Conservation (phyloP, 37 sponge, comb jelly and placozoan genomes). For the Geodia barretti region DNA sequence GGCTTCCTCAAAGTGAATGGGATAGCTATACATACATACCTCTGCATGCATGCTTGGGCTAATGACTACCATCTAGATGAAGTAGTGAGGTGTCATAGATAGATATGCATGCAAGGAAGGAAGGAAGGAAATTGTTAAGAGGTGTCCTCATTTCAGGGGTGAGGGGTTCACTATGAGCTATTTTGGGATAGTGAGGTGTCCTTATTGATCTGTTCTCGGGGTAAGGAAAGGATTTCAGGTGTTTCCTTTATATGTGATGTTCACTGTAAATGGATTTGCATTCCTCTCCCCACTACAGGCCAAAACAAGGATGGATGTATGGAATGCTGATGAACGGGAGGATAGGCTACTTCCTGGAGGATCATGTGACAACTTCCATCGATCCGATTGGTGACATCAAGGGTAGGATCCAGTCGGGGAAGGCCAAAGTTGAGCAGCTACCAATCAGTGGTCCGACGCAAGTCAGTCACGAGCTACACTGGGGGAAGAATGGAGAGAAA, state of each 20-base stretch:
- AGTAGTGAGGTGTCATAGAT: no score
- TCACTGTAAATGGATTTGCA: not conserved
- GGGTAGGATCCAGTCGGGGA: slow-evolving; percentile 15
- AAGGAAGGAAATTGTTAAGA: no score
- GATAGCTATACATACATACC: no score
- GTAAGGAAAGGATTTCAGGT: no score
- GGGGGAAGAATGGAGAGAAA: slow-evolving; percentile 28
- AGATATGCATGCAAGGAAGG: no score
- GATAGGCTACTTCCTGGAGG: slow-evolving; percentile 24
- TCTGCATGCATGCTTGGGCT: no score
- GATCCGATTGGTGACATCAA: slow-evolving; percentile 15
- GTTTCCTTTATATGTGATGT: not conserved
- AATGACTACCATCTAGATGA: no score
- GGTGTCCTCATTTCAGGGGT: not conserved
- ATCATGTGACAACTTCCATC: slow-evolving; percentile 8
- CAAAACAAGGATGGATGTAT: slow-evolving; percentile 35
- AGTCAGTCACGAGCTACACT: slow-evolving; percentile 36
- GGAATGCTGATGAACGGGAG: slow-evolving; percentile 23
- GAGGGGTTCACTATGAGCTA: not conserved
- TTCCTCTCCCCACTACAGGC: no score
- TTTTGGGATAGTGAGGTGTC: no score
- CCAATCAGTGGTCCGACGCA: slow-evolving; percentile 24
- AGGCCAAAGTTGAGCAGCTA: slow-evolving; percentile 11
- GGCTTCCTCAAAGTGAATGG: no score
- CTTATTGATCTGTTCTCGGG: no score